Conservation (phyloP, 1,140 invertebrate species). For the Eumaeus atala region DNA sequence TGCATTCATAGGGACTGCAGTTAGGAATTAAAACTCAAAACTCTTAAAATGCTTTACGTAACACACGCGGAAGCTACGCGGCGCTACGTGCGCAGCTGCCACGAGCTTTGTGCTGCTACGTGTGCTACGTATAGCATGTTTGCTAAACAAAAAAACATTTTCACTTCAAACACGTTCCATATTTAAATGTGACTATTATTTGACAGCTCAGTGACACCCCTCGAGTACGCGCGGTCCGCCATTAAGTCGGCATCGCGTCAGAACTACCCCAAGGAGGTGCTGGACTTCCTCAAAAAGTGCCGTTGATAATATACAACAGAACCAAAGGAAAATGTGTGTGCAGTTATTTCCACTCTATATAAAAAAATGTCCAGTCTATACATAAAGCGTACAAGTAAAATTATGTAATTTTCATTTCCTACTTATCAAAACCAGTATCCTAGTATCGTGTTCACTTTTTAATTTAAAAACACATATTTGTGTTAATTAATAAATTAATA, state of each 20-base stretch:
- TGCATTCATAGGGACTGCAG: too few relatives aligned
- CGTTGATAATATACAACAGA: slow-evolving; percentile 23
- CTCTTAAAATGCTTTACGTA: too few relatives aligned
- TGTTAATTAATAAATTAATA: too few relatives aligned
- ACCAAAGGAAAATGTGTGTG: neutral
- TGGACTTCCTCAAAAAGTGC: slow-evolving; percentile 54
- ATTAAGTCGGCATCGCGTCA: slow-evolving; percentile 35
- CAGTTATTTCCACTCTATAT: too few relatives aligned
- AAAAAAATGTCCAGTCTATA: too few relatives aligned
- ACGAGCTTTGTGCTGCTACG: too few relatives aligned
- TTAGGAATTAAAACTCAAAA: too few relatives aligned
- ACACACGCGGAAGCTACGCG: too few relatives aligned
- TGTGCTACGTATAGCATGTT: too few relatives aligned
- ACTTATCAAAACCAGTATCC: neutral
- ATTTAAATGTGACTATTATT: slow-evolving; percentile 16
- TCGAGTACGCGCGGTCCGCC: slow-evolving; percentile 45
- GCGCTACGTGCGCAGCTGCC: too few relatives aligned
- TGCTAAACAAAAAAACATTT: too few relatives aligned
- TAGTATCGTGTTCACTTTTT: neutral
- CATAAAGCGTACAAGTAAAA: too few relatives aligned
- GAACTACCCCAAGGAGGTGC: slow-evolving; percentile 42
- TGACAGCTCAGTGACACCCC: slow-evolving; percentile 40
- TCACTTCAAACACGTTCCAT: neutral
- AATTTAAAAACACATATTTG: neutral
- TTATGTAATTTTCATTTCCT: neutral